These are phyloP conservation scores for Malurus splendens DNA, from an alignment of 2,797 vertebrate genomes.

Conservation along the genomic window DNA sequence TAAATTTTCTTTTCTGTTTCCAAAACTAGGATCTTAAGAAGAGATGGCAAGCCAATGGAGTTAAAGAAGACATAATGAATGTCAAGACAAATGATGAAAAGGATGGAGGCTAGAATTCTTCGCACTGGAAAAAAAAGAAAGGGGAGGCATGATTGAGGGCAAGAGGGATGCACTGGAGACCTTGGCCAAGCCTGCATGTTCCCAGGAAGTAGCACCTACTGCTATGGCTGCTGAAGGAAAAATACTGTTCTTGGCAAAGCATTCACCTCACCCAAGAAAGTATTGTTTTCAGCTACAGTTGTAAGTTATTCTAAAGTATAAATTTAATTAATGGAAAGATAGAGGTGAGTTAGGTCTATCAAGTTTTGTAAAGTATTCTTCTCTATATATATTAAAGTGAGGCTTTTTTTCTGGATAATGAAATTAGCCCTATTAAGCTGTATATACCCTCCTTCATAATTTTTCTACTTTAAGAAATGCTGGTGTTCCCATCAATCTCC, in stretches of 20 bases:
- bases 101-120: background rate
- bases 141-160: background rate
- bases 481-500: background rate
- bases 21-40: background rate
- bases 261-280: background rate
- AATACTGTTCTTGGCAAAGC: background rate
- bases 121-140: background rate
- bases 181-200: background rate
- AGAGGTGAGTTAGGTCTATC: background rate
- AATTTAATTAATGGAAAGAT: background rate
- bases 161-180: background rate
- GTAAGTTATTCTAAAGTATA: background rate
- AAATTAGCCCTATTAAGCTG: background rate
- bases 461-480: rapidly evolving
- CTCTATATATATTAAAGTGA: background rate
- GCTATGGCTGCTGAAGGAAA: background rate
- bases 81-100: background rate
- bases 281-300: background rate
- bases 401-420: background rate
- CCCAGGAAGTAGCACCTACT: background rate
- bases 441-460: background rate
- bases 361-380: background rate
- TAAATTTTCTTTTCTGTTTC: background rate
- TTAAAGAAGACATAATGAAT: background rate
- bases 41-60: background rate